These are phyloP conservation scores for Danio aesculapii DNA, from an alignment of 2,797 vertebrate genomes.

Conservation along the genomic window DNA sequence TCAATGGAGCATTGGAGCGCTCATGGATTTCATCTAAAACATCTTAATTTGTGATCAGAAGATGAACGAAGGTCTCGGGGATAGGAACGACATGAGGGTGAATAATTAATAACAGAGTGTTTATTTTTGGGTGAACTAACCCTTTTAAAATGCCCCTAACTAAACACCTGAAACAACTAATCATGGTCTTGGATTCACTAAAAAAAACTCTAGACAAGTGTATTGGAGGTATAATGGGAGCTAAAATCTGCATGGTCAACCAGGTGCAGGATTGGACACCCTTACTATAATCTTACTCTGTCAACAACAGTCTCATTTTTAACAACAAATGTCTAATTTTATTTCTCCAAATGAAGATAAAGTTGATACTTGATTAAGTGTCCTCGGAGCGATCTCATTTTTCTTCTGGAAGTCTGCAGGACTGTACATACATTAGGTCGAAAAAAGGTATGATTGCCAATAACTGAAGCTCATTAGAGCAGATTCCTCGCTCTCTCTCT, in stretches of 20 bases:
- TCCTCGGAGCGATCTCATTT: neutral
- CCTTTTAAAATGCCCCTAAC: too few relatives aligned
- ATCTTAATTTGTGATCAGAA: too few relatives aligned
- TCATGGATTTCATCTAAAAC: too few relatives aligned
- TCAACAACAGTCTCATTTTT: neutral
- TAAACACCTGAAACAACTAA: too few relatives aligned
- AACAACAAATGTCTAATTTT: neutral
- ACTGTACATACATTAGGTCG: neutral
- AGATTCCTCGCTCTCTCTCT: neutral
- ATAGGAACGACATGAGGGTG: too few relatives aligned
- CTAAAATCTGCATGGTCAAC: neutral
- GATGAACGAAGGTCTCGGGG: too few relatives aligned
- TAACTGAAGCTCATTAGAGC: constrained; percentile 5
- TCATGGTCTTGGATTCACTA: too few relatives aligned
- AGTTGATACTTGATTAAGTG: neutral
- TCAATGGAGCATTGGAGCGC: too few relatives aligned
- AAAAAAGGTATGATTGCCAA: constrained; percentile 12
- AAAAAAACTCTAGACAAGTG: too few relatives aligned
- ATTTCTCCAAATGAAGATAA: neutral
- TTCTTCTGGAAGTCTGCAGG: neutral
- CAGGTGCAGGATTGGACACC: neutral
- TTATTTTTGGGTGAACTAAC: too few relatives aligned
- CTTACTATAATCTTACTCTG: neutral
- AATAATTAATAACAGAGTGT: too few relatives aligned
- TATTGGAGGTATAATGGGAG: too few relatives aligned